These are phyloP conservation scores for Pitta sordida DNA, from an alignment of 2,113 vertebrate species.

Conservation along the genomic window DNA sequence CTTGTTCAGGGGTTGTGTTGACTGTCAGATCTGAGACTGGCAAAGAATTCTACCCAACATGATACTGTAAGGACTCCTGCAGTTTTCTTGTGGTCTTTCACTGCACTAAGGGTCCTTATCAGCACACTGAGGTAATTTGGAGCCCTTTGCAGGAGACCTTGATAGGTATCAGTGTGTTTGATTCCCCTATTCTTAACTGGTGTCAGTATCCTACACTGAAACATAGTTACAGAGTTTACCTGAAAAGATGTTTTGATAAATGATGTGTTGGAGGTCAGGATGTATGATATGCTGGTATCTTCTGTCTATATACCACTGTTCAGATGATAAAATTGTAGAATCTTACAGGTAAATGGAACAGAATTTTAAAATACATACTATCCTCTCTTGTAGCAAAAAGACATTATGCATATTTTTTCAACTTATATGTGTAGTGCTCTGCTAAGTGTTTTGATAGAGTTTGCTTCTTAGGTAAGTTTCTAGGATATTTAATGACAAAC, in stretches of 20 bases:
- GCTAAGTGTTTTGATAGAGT: neutral
- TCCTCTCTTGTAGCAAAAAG: neutral
- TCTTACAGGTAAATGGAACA: neutral
- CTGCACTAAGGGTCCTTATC: neutral
- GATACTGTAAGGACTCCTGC: neutral
- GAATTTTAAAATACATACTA: neutral
- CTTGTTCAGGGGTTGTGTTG: neutral
- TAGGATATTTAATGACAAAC: neutral
- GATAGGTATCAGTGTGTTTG: neutral
- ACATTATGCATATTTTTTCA: neutral
- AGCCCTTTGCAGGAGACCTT: neutral
- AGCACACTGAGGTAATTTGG: neutral
- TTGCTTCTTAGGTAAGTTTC: neutral
- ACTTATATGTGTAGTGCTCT: neutral
- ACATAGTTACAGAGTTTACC: neutral
- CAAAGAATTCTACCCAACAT: neutral
- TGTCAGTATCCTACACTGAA: neutral
- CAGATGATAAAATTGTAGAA: neutral
- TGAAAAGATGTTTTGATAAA: neutral
- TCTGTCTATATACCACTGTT: neutral
- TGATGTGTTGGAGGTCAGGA: neutral
- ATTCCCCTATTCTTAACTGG: neutral
- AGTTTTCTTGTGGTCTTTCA: neutral
- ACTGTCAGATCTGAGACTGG: neutral
- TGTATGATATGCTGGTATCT: neutral